Conservation (phyloP, 2,888 invertebrate genomes). For the Labia minor region DNA sequence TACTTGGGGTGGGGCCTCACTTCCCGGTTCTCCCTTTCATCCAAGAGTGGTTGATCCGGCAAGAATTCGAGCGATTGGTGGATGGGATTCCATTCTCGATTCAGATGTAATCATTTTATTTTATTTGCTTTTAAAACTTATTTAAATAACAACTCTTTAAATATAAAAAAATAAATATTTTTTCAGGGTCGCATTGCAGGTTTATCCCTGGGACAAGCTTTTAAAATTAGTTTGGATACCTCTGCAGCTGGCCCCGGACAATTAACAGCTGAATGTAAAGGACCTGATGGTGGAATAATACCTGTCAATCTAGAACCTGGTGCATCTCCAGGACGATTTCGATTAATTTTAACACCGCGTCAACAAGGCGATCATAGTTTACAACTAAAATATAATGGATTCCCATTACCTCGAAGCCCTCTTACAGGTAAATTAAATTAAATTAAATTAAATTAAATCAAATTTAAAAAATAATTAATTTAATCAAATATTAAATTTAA, state of each 20-base stretch:
- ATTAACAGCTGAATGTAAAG: constrained; percentile 44
- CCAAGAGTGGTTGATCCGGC: constrained; percentile 52
- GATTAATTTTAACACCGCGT: constrained; percentile 46
- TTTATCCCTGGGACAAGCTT: constrained; percentile 38
- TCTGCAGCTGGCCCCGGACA: constrained; percentile 82
- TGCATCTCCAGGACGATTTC: constrained; percentile 44
- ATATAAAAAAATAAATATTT: not conserved
- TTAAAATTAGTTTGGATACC: constrained; percentile 76
- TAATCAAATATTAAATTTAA: too few relatives aligned
- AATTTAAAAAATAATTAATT: too few relatives aligned
- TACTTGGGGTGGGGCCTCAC: constrained; percentile 46
- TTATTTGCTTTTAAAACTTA: too few relatives aligned
- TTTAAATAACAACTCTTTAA: not conserved
- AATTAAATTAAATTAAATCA: too few relatives aligned
- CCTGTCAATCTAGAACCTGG: constrained; percentile 39
- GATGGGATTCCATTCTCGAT: constrained; percentile 42
- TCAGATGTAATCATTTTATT: constrained; percentile 32
- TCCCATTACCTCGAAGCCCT: constrained; percentile 63
- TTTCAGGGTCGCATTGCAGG: not conserved
- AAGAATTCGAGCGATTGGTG: constrained; percentile 47
- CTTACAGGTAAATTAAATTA: constrained; percentile 36
- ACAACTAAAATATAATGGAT: constrained; percentile 65
- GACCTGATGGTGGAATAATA: constrained; percentile 38
- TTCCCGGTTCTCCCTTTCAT: constrained; percentile 70
- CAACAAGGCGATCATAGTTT: constrained; percentile 61